Evolutionary conservation across 2,797 vertebrate genomes (phyloP), one percentile per base, ranked within the genome.

Genomic region (Mormyrus hasselquistii): DNA sequence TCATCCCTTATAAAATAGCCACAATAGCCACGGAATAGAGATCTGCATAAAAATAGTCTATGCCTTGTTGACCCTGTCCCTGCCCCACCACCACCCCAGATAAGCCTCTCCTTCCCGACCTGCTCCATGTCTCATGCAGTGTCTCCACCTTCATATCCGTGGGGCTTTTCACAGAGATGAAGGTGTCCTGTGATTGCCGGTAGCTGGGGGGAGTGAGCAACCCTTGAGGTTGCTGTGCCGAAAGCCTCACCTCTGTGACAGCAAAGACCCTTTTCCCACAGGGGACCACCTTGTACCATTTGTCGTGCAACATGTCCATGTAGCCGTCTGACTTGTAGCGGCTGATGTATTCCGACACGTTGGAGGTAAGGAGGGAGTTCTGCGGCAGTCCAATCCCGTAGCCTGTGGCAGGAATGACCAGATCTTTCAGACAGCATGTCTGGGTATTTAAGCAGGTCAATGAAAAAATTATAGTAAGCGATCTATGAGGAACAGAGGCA

Each of bases 201-300:
- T 9, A n/a, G n/a, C n/a, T n/a, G n/a, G n/a, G n/a, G n/a, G n/a
- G n/a, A n/a, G n/a, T n/a, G n/a, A n/a, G n/a, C n/a, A n/a, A 34
- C 65, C 5, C 49, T 82, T 19, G 9, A 34, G 38, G 3, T 62
- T 44, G 9, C 50, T 53, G 44, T 22, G 53, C 57, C 3, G 16
- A 10, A 1, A 0, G 90, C 29, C 90, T 44, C 93, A 97, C 96
- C 96, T 97, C 96, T 0, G 96, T 97, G 88, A 97, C 96, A 0
- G 96, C 97, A 1, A 97, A 96, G 89, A 96, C 96, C 25, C 96
- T 94, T 90, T 97, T 97, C 52, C 97, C 97, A 0, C 97, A 97
- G 22, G 97, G 97, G 79, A 97, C 96, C 95, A 97, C 96, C 94
- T 95, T 96, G 94, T 97, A 97, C 97, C 97, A 97, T 92, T 97